phyloP scores from a whole-genome alignment of 2,113 vertebrate species.

The Myotis yumanensis region DNA sequence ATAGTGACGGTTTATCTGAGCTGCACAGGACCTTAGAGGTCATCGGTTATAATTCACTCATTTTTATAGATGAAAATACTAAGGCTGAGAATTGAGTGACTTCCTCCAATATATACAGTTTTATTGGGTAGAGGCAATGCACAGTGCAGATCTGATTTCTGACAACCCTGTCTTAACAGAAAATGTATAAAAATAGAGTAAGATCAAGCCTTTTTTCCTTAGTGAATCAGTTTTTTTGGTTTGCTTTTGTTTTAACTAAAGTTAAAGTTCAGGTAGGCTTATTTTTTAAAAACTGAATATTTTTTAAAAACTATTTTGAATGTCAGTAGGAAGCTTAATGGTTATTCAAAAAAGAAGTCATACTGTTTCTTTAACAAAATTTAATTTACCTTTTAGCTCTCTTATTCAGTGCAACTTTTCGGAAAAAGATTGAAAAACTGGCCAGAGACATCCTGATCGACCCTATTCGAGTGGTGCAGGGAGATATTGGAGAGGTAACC shows the following conservation, averaged over 20 bases:
- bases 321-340: background rate
- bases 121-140: background rate
- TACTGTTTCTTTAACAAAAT: conserved; percentile 54
- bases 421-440: conserved; percentile 97
- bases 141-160: background rate
- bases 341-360: conserved; percentile 21
- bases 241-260: background rate
- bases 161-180: conserved; percentile 10
- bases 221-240: conserved; percentile 32
- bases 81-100: background rate
- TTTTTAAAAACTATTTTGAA: conserved; percentile 5
- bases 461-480: conserved; percentile 97
- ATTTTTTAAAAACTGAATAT: background rate
- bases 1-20: background rate
- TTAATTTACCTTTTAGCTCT: conserved; percentile 88
- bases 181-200: conserved; percentile 15
- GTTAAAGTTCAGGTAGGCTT: conserved; percentile 24
- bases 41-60: background rate
- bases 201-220: background rate
- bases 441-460: conserved; percentile 96
- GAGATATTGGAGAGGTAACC: conserved; percentile 98
- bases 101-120: background rate
- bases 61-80: conserved; percentile 33
- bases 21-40: background rate
- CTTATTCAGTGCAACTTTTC: conserved; percentile 97